A percentile compares a stretch with the other conserved stretches of the same genome.
phyloP scores from a whole-genome alignment of 2,113 vertebrate genomes.

The Parus major region DNA sequence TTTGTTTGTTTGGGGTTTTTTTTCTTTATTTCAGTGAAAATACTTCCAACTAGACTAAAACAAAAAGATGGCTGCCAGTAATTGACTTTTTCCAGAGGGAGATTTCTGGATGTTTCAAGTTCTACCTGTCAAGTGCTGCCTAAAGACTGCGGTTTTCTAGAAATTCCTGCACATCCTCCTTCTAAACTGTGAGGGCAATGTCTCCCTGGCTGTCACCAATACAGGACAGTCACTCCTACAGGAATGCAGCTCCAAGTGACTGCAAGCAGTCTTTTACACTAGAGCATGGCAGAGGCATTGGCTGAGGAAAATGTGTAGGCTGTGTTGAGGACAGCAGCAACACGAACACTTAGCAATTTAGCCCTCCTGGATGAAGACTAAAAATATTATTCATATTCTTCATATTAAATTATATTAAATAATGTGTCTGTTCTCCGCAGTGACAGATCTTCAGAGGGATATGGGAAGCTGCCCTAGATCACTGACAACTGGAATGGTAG shows the following conservation, averaged over 20 bases:
- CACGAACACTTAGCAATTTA: background rate
- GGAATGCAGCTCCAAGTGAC: background rate
- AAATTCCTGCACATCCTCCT: background rate
- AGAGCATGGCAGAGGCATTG: background rate
- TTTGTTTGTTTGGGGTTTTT: too few relatives aligned
- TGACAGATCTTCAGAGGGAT: background rate
- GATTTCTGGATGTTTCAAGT: background rate
- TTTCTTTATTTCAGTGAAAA: background rate
- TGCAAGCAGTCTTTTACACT: background rate
- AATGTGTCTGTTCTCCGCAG: background rate
- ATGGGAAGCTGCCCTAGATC: background rate
- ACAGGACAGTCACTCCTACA: background rate
- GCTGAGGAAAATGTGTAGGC: background rate
- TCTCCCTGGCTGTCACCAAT: background rate
- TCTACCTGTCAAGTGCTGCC: background rate
- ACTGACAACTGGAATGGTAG: background rate
- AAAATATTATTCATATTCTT: background rate
- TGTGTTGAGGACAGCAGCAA: background rate
- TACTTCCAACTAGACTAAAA: background rate
- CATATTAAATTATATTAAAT: background rate
- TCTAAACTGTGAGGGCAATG: background rate
- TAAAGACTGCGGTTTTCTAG: background rate
- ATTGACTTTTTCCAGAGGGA: background rate
- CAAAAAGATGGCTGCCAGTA: background rate
- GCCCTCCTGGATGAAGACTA: background rate